A percentile compares a stretch with the other conserved stretches of the same genome.
Evolutionary conservation across 2,113 vertebrate genomes (phyloP).

Genomic region (Takifugu bimaculatus): DNA sequence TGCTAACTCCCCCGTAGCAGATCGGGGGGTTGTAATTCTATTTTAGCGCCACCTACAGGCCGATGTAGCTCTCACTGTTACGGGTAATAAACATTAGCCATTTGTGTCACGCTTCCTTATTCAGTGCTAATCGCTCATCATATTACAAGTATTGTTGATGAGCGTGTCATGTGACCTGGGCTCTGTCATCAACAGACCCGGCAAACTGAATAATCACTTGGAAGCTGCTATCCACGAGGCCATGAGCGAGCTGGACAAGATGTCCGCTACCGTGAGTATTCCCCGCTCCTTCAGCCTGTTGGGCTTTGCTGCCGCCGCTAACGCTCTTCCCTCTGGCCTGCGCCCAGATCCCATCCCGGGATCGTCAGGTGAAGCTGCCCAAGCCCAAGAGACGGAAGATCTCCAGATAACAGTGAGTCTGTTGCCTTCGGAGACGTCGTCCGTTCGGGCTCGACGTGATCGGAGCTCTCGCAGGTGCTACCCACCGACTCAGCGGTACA

Average conservation of each 20-base stretch:
- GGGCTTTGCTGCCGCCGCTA: too few relatives aligned
- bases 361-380: constrained; percentile 93
- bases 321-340: neutral
- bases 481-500: constrained; percentile 70
- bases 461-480: constrained; percentile 69
- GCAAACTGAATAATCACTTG: constrained; percentile 97
- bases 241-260: constrained; percentile 97
- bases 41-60: too few relatives aligned
- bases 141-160: neutral
- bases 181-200: constrained; percentile 75
- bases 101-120: too few relatives aligned
- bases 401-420: constrained; percentile 99
- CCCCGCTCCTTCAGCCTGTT: neutral
- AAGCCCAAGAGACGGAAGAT: constrained; percentile 99
- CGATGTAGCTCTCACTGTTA: too few relatives aligned
- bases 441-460: constrained; percentile 52
- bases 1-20: neutral
- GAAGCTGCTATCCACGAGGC: constrained; percentile 99
- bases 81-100: too few relatives aligned
- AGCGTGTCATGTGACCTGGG: neutral
- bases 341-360: constrained; percentile 89
- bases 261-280: constrained; percentile 93
- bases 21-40: too few relatives aligned
- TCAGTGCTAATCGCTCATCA: too few relatives aligned
- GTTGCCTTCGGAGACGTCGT: constrained; percentile 62